Base-by-base conservation (phyloP, 2,797 vertebrate species). In the Argentina silus region DNA sequence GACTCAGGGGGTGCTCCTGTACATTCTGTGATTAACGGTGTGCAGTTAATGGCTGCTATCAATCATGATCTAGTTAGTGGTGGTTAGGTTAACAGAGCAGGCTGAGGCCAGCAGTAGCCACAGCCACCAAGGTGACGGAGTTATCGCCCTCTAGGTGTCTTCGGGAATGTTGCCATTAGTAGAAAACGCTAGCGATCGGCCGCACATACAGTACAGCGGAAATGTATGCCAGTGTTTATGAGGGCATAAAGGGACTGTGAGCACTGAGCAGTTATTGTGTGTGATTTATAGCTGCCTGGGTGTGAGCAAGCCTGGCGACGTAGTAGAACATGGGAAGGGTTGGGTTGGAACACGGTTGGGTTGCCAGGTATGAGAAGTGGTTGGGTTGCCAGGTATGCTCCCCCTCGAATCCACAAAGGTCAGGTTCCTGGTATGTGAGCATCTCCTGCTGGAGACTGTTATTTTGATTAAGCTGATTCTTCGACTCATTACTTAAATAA, bases 31-130 rank as follows among this genome's bases (percentile, higher is more conserved):
- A 81, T 81, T 81, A 73, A 86, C 80, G 68, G 43, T 59, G 55
- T 71, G 51, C 17, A 72, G 73, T 60, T 79, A 77, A 51, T 74
- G 62, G 65, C 74, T 67, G 53, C 44, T 67, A 74, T 83, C 81
- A 77, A 73, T 86, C 81, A 85, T 73, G 75, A 76, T 79, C 70
- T 62, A 60, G 47, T 86, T 83, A 73, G 23, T 0, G 27, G 7
- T 68, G 43, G 68, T 53, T 50, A 73, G 74, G 74, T 59, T 67
- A 72, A 75, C 69, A 70, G 12, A 6, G 0, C 59, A 59, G 55
- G 62, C 67, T 66, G 73, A 77, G 47, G 47, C 50, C 51, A 17
- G 48, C 65, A 19, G 10, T 36, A 23, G 47, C 66, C 57, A 63
- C 14, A 9, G 14, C 17, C 19, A 7, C 67, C 63, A 17, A 75